These are phyloP conservation scores for Tachina fera DNA, from an alignment of 2,888 invertebrate genomes.

Conservation along the genomic window DNA sequence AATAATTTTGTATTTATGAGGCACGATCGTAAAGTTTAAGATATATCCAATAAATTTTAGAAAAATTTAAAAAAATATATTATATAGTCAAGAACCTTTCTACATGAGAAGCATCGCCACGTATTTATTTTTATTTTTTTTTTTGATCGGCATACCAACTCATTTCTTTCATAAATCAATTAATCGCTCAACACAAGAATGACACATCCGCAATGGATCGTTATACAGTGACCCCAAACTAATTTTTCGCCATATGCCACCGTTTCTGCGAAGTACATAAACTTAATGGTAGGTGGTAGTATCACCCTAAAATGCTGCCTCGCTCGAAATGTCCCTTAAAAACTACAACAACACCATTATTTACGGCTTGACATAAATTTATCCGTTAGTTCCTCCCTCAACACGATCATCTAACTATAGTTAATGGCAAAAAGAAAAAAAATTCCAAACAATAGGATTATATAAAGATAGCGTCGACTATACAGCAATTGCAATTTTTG, in stretches of 20 bases:
- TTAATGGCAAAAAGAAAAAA: constrained; percentile 10
- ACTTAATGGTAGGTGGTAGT: background rate
- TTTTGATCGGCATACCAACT: no score
- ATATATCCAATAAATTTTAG: no score
- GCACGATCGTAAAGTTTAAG: no score
- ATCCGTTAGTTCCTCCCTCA: constrained; percentile 39
- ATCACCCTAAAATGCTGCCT: background rate
- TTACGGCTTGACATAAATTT: constrained; percentile 7
- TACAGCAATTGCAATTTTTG: background rate
- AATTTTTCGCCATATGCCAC: background rate
- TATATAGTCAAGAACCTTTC: no score
- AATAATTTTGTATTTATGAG: no score
- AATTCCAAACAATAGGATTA: constrained; percentile 2
- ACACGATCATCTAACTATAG: constrained; percentile 23
- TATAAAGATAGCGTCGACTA: background rate
- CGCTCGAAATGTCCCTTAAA: background rate
- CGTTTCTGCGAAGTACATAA: background rate
- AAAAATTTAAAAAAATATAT: no score
- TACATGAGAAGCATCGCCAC: no score
- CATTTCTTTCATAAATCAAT: no score
- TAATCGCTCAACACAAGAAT: no score
- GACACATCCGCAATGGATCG: no score
- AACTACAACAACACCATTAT: constrained; percentile 4
- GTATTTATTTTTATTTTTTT: no score
- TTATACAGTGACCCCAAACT: background rate